These are phyloP conservation scores for Lomographa bimaculata DNA, from an alignment of 2,888 invertebrate species.

Conservation along the genomic window DNA sequence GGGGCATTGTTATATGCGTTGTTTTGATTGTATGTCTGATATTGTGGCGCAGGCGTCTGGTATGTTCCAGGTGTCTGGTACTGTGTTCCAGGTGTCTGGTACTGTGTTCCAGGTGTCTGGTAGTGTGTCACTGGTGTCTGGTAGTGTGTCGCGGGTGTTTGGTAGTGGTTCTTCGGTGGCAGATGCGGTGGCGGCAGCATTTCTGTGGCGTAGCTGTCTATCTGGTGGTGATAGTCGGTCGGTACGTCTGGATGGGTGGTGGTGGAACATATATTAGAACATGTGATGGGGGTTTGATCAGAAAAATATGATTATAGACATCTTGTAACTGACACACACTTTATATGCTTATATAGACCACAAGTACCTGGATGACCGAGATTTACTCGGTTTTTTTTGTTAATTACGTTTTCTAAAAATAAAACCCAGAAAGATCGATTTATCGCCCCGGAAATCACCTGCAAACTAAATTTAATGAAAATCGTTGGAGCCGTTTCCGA, in stretches of 20 bases:
- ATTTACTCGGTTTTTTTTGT: too few relatives aligned
- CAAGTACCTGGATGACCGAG: too few relatives aligned
- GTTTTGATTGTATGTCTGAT: constrained; percentile 27
- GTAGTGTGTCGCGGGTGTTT: constrained; percentile 58
- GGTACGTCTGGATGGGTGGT: constrained; percentile 54
- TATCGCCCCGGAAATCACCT: too few relatives aligned
- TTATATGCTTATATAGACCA: too few relatives aligned
- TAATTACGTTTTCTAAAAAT: too few relatives aligned
- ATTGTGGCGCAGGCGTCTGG: not conserved
- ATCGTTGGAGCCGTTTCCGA: too few relatives aligned
- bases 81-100: constrained; percentile 31
- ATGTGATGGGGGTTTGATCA: constrained; percentile 34
- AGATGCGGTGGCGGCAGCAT: constrained; percentile 68
- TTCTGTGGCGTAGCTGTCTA: constrained; percentile 75
- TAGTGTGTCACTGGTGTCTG: constrained; percentile 53
- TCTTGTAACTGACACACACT: too few relatives aligned
- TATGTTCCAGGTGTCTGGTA: constrained; percentile 32
- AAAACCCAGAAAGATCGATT: too few relatives aligned
- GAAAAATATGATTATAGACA: too few relatives aligned
- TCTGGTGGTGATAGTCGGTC: constrained; percentile 76
- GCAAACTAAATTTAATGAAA: too few relatives aligned
- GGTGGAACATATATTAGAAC: constrained; percentile 48
- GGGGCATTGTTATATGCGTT: too few relatives aligned
- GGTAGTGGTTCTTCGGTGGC: constrained; percentile 71
- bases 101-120: constrained; percentile 33